phyloP scores from a whole-genome alignment of 1,140 invertebrate species.

The Zaprionus vittiger region DNA sequence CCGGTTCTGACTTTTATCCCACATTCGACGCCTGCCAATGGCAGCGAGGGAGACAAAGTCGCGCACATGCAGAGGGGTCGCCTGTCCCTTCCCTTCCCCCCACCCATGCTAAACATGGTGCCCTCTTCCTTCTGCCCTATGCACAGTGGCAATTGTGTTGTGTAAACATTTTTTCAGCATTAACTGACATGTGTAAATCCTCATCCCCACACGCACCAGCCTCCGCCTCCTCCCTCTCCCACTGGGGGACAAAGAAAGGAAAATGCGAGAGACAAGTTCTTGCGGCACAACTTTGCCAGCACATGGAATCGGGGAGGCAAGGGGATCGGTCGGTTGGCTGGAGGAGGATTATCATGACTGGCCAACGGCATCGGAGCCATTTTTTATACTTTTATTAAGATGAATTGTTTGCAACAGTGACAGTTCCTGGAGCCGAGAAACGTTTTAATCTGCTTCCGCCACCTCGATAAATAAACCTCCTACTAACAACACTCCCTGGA shows the following conservation, averaged over 20 bases:
- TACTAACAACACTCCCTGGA: background rate
- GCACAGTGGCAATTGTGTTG: constrained; percentile 70
- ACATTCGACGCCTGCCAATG: constrained; percentile 54
- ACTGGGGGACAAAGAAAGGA: constrained; percentile 5
- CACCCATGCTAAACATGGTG: background rate
- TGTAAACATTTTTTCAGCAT: constrained; percentile 82
- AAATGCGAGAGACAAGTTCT: constrained; percentile 40
- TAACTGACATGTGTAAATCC: constrained; percentile 79
- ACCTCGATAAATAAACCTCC: background rate
- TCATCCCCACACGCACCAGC: background rate
- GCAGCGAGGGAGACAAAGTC: constrained; percentile 27
- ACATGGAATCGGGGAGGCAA: background rate
- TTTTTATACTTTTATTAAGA: constrained; percentile 79
- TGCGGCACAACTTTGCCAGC: constrained; percentile 36
- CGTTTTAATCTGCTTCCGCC: constrained; percentile 6
- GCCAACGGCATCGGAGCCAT: constrained; percentile 71
- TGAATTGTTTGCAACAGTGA: constrained; percentile 80
- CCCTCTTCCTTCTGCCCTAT: background rate
- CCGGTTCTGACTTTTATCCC: constrained; percentile 71
- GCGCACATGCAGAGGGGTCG: constrained; percentile 1
- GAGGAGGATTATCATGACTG: constrained; percentile 54
- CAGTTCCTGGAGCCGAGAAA: constrained; percentile 51
- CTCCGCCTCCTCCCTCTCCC: background rate
- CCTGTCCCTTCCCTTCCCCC: constrained; percentile 46
- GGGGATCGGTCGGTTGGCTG: background rate